Evolutionary conservation across 1,140 invertebrate species (phyloP), one percentile per base, ranked within the genome.

Genomic region (Habropoda laboriosa): DNA sequence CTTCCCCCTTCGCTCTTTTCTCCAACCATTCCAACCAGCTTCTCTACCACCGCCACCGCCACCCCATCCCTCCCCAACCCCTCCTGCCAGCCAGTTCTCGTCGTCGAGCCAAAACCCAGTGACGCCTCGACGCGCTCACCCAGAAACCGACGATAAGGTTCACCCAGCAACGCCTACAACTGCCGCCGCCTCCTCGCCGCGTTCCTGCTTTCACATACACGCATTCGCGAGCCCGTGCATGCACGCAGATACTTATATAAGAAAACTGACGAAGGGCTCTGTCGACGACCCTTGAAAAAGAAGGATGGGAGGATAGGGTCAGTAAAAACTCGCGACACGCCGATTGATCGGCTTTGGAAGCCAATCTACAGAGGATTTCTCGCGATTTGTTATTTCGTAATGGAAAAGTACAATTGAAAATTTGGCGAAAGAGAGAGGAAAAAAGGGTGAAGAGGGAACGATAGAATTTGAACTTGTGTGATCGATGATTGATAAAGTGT

Each of bases 111-210:
- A 88, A 90, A 91, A 89, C 89, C 89, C 90, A 88, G 87, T 89
- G 90, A 91, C 90, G 89, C 90, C 89, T 87, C 89, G 88, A 91
- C 87, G 91, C 92, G 90, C 89, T 92, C 92, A 93, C 89, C 92
- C 91, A 92, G 92, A 92, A 93, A 92, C 89, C 91, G 85, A 91
- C 91, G 92, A 92, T 92, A 93, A 93, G 92, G 90, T 90, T 92
- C 88, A 88, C 89, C 89, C 82, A 89, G 88, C 90, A 90, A 90
- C 87, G 91, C 89, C 87, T 89, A 86, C 89, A n/a, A n/a, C 86
- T 89, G 61, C 73, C 85, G 67, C 79, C 79, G 49, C 73, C 57
- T 64, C 51, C 66, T 57, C 66, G 42, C 18, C 55, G 55, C 3
- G 55, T 68, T 35, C 57, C 35, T 49, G 60, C n/a, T 27, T 24